Conservation (phyloP, 1,140 invertebrate species). For the Drosophila ironensis region DNA sequence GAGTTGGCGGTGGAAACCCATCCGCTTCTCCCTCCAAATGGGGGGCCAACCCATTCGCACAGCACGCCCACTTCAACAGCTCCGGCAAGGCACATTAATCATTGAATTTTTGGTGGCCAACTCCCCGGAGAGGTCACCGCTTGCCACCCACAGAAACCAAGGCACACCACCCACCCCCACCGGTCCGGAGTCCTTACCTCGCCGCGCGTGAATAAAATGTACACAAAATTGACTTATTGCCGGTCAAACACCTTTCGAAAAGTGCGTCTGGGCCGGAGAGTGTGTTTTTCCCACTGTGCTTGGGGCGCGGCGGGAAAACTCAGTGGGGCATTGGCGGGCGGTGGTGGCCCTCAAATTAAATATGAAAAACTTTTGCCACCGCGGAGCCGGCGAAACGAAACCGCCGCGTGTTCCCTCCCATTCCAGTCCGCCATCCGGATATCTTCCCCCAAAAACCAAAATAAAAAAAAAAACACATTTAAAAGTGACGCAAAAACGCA, state of each 20-base stretch:
- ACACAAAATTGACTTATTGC: conserved; percentile 80
- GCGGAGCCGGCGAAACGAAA: conserved; percentile 29
- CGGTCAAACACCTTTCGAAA: conserved; percentile 78
- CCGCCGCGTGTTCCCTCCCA: too few relatives aligned
- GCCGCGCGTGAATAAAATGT: conserved; percentile 65
- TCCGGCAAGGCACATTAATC: conserved; percentile 71
- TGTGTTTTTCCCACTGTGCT: conserved; percentile 27
- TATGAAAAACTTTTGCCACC: conserved; percentile 69
- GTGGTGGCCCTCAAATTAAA: conserved; percentile 59
- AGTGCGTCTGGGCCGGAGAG: conserved; percentile 36
- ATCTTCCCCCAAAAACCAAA: too few relatives aligned
- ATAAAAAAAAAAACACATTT: conserved; percentile 63
- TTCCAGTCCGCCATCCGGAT: too few relatives aligned
- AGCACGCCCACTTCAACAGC: conserved; percentile 64
- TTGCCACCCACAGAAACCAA: neutral
- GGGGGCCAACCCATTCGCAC: conserved; percentile 63
- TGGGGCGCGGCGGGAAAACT: conserved; percentile 18
- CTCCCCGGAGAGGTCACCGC: conserved; percentile 51
- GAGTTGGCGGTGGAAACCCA: neutral
- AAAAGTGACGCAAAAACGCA: conserved; percentile 63
- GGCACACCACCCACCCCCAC: conserved; percentile 1
- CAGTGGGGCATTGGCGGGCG: neutral
- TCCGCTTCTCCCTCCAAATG: neutral
- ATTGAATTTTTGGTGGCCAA: conserved; percentile 79
- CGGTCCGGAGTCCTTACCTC: neutral